Evolutionary conservation across 2,888 invertebrate genomes (phyloP), one percentile per base, ranked within the genome.

Genomic region (Thyatira batis): DNA sequence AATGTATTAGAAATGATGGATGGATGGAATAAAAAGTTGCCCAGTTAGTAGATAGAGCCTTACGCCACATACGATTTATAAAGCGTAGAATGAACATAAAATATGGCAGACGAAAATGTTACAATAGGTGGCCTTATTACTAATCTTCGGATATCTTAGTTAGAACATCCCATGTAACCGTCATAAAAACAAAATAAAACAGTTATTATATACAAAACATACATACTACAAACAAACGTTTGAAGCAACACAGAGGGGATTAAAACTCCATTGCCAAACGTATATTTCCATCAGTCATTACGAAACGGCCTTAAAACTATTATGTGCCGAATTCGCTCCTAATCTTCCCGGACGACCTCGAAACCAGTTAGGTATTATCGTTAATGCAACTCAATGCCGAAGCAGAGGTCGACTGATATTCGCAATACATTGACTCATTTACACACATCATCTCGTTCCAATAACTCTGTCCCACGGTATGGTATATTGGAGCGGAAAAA

Each of bases 321-420:
- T 81, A 78, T 76, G 80, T 76, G 78, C 86, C 87, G 78, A 87
- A 87, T 84, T 78, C 73, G 71, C 65, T 74, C 75, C 74, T 85
- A 84, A 82, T 84, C 76, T 61, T 39, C 50, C 27, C 27, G 48
- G 57, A 53, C 70, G 79, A 78, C 81, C 80, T 83, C 73, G 64
- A 69, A 63, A 54, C n/a, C 28, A 10, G 53, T 52, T 59, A 60
- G 56, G 67, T 71, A 85, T 82, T 76, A 76, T 77, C 69, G 74
- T 80, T 71, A 88, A 83, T 83, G 79, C 76, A 74, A 54, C 71
- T 83, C 87, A 88, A 87, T 87, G 88, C 59, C 87, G 81, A 45
- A 58, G 65, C 58, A 52, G 55, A 72, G 65, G 62, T 53, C 49
- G 55, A 60, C 55, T 58, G 55, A 51, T 27, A 30, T 58, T 54